A percentile compares a stretch with the other conserved stretches of the same genome.
Evolutionary conservation across 2,113 vertebrate species (phyloP).

Genomic region (Pelvicachromis taeniatus): DNA sequence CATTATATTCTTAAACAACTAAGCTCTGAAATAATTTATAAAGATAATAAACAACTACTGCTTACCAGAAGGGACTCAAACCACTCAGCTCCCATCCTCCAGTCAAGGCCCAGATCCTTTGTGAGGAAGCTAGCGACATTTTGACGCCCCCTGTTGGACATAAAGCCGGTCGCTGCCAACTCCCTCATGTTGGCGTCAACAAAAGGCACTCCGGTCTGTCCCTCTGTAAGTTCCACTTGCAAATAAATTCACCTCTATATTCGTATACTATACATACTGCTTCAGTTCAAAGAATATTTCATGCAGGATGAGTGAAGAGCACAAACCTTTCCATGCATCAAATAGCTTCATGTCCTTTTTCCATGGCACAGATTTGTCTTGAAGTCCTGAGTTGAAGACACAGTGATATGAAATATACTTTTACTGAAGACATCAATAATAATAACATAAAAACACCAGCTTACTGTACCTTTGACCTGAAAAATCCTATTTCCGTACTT

Average conservation of each 20-base stretch:
- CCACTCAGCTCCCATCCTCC: conserved; percentile 84
- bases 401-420: background rate
- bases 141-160: conserved; percentile 82
- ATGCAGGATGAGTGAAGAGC: background rate
- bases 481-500: conserved; percentile 79
- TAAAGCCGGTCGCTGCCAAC: conserved; percentile 76
- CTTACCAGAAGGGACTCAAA: conserved; percentile 80
- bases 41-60: background rate
- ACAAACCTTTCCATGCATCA: conserved; percentile 78
- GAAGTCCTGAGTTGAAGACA: conserved; percentile 69
- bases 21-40: background rate
- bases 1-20: background rate
- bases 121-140: conserved; percentile 84
- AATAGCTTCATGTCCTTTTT: conserved; percentile 77
- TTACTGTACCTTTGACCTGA: conserved; percentile 66
- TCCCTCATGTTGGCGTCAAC: conserved; percentile 85
- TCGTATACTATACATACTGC: background rate
- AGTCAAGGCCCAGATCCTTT: conserved; percentile 82
- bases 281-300: background rate
- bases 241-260: background rate
- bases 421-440: background rate
- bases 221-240: conserved; percentile 58
- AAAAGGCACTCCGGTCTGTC: conserved; percentile 80
- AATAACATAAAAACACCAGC: background rate
- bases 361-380: conserved; percentile 78